Evolutionary conservation across 1,140 invertebrate species (phyloP).

Genomic region (Drosophila tropicalis): DNA sequence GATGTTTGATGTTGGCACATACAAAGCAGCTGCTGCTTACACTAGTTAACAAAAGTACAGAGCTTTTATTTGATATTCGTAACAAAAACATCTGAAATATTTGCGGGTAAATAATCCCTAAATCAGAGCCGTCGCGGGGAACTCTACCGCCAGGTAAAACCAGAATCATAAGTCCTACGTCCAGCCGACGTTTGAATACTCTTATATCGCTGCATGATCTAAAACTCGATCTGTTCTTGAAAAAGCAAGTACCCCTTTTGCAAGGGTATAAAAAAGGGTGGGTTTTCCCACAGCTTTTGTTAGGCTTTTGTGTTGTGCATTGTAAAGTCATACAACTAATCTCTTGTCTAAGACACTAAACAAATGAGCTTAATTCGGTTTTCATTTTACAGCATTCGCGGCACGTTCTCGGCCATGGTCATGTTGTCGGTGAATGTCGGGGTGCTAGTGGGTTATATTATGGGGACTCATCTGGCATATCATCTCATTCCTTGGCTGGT

Average conservation of each 20-base stretch:
- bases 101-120: too few species aligned
- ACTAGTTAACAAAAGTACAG: background rate
- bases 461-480: slow-evolving; percentile 60
- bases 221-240: too few species aligned
- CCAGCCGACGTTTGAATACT: too few species aligned
- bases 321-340: background rate
- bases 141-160: too few species aligned
- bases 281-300: too few species aligned
- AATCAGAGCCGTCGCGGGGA: too few species aligned
- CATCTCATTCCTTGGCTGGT: slow-evolving; percentile 49
- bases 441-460: slow-evolving; percentile 58
- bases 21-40: background rate
- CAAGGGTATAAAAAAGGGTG: background rate
- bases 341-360: background rate
- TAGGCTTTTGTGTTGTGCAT: background rate
- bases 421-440: slow-evolving; percentile 65
- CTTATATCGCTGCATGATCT: too few species aligned
- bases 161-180: too few species aligned
- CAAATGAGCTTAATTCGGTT: background rate
- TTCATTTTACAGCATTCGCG: slow-evolving; percentile 58
- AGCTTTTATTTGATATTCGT: too few species aligned
- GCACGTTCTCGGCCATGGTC: slow-evolving; percentile 63
- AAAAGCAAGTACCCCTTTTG: too few species aligned
- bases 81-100: background rate
- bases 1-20: background rate